These are phyloP conservation scores for Halcyon smyrnensis DNA, from an alignment of 2,797 vertebrate species.

Conservation along the genomic window DNA sequence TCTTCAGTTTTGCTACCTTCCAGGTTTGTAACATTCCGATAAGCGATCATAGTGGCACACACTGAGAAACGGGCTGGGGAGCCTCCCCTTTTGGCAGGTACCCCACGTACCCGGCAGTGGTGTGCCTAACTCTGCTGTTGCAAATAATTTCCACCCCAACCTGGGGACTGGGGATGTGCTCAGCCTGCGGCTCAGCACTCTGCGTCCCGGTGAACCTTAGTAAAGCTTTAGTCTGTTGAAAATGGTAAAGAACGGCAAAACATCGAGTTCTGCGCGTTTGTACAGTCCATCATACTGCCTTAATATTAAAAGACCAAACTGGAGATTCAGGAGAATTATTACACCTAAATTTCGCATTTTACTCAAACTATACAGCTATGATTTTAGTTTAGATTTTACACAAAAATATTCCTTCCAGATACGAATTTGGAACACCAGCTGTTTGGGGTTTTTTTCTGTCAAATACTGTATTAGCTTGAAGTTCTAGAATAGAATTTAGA, in stretches of 20 bases:
- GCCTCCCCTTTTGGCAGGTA: neutral
- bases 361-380: neutral
- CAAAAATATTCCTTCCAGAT: conserved; percentile 14
- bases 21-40: neutral
- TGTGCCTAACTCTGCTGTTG: neutral
- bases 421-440: neutral
- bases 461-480: conserved; percentile 18
- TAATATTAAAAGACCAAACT: neutral
- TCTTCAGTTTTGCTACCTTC: neutral
- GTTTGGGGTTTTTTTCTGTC: neutral
- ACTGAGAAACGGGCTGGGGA: neutral
- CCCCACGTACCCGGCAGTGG: rapidly evolving
- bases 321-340: neutral
- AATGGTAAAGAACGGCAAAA: neutral
- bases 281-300: neutral
- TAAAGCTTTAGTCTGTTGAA: neutral
- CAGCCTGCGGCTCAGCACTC: neutral
- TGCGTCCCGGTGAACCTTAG: neutral
- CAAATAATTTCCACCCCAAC: neutral
- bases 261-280: rapidly evolving
- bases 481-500: conserved; percentile 10
- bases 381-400: neutral
- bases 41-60: neutral
- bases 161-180: neutral
- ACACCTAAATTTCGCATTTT: neutral